phyloP scores from a whole-genome alignment of 2,113 vertebrate genomes.

The Microtus oregoni region DNA sequence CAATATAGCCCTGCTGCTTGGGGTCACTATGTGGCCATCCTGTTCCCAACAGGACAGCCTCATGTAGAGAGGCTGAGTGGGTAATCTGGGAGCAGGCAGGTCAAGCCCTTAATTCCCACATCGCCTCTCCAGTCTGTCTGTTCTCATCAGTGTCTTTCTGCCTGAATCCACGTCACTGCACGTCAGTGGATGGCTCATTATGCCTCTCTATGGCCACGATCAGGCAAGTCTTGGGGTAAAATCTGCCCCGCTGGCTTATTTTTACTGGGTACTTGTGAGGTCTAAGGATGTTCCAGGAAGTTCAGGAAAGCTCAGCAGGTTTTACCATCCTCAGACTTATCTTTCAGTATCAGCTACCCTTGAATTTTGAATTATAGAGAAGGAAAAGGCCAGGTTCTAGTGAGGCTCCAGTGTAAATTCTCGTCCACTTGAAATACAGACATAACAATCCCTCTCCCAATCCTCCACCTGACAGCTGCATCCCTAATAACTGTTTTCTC shows the following conservation, averaged over 20 bases:
- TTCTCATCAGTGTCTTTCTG: background rate
- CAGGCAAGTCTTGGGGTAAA: background rate
- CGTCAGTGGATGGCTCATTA: accelerated
- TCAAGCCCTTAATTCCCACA: conserved; percentile 65
- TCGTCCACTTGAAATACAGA: background rate
- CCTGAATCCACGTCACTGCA: background rate
- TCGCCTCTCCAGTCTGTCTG: background rate
- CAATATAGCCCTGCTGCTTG: background rate
- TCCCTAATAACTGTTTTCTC: background rate
- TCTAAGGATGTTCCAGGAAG: background rate
- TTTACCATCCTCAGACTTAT: background rate
- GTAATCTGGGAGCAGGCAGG: conserved; percentile 52
- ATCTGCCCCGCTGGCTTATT: background rate
- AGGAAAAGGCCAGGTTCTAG: background rate
- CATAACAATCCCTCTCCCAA: background rate
- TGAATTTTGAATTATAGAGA: conserved; percentile 17
- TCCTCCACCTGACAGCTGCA: background rate
- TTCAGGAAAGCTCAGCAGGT: background rate
- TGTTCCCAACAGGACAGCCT: background rate
- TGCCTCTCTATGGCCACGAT: background rate
- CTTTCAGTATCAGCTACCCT: background rate
- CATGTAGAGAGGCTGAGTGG: background rate
- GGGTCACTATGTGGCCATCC: conserved; percentile 42
- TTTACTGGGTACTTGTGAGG: background rate
- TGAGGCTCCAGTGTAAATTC: background rate